Base-by-base conservation (phyloP, 1,140 invertebrate species). In the Physella acuta region DNA sequence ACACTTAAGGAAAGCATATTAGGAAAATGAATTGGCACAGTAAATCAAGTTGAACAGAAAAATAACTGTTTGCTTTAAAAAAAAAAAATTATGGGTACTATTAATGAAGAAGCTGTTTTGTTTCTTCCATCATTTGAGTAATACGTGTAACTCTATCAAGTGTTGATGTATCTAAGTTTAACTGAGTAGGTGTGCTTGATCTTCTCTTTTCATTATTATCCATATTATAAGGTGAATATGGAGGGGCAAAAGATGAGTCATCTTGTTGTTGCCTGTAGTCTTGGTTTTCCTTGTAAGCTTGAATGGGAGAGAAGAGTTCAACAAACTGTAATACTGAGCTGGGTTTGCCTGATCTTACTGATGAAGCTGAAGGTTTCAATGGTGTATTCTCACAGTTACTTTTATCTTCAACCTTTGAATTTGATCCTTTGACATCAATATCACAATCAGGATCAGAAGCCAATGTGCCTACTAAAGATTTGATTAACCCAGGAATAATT, bases 61-160 rank as follows among this genome's bases (percentile, higher is more conserved):
- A n/a, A n/a, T n/a, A n/a, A n/a, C n/a, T n/a, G n/a, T n/a, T n/a
- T n/a, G n/a, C n/a, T n/a, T n/a, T n/a, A n/a, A n/a, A n/a, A n/a
- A n/a, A n/a, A n/a, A n/a, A n/a, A n/a, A n/a, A n/a, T n/a, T 56
- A 11, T 56, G 30, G 16, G 20, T 3, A 58, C 3, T 62, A 14
- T 24, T 62, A 44, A 62, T 62, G 60, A 30, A 62, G 28, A 26
- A 39, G 60, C 60, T 62, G 34, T 62, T 62, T 37, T 16, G 60
- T 62, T 44, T 62, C 60, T 31, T 30, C 26, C 60, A 62, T 62
- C 60, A 62, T 62, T 30, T 62, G 60, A 8, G 14, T 39, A 8
- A 62, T 62, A 28, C 60, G 26, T 16, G 26, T 62, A 3, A 62
- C 60, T 34, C 60, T 33, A 62, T 44, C 37, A 33, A 62, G 16